These are phyloP conservation scores for Leptinotarsa peninsularis DNA, from an alignment of 2,888 invertebrate genomes.

Conservation along the genomic window DNA sequence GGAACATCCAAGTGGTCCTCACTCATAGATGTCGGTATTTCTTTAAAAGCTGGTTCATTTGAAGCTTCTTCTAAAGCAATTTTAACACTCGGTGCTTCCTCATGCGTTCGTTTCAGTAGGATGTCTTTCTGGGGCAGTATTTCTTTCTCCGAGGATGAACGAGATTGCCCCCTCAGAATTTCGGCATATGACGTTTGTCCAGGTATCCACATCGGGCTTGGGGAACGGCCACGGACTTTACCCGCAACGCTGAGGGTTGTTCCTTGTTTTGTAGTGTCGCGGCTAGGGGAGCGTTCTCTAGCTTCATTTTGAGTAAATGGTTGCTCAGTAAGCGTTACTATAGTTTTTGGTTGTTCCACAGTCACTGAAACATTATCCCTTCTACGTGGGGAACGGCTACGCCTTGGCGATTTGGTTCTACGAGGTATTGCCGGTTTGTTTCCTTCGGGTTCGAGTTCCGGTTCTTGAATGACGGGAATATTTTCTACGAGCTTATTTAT, in stretches of 20 bases:
- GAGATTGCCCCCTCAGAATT: constrained; percentile 75
- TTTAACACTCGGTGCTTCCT: not conserved
- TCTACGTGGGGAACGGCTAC: constrained; percentile 69
- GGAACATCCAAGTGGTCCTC: not conserved
- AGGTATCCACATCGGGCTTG: constrained; percentile 80
- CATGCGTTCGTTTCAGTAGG: not conserved
- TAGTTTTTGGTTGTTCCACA: not conserved
- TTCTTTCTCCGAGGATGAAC: constrained; percentile 41
- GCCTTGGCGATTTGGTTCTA: constrained; percentile 62
- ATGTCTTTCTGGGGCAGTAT: constrained; percentile 17
- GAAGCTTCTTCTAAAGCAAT: not conserved
- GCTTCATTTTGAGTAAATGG: not conserved
- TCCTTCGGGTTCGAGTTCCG: constrained; percentile 37
- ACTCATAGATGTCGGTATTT: not conserved
- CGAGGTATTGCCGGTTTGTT: constrained; percentile 37
- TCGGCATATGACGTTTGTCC: constrained; percentile 84
- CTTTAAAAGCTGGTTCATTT: not conserved
- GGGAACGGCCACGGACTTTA: constrained; percentile 69
- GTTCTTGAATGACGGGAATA: constrained; percentile 42
- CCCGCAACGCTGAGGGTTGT: constrained; percentile 31
- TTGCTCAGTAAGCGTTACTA: not conserved
- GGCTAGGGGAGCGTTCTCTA: constrained; percentile 28
- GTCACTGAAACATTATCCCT: constrained; percentile 53
- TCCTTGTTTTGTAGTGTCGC: constrained; percentile 15
- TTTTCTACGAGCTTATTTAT: constrained; percentile 37